phyloP scores from a whole-genome alignment of 1,140 invertebrate genomes.

The Palaemon carinicauda region DNA sequence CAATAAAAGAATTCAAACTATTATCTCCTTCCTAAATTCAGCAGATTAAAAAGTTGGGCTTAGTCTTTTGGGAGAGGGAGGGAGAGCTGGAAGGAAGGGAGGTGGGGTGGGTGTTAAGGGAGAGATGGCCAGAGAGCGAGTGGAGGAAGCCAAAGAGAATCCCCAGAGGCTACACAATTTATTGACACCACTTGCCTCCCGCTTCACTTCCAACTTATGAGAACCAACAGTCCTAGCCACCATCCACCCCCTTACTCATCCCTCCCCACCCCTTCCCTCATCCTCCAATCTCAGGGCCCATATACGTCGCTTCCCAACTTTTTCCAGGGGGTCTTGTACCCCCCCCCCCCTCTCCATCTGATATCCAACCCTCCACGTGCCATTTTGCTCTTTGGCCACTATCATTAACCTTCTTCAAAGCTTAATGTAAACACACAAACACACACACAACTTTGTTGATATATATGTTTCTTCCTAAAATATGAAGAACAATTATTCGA shows the following conservation, averaged over 20 bases:
- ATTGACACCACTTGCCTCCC: not conserved
- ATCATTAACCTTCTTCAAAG: too few relatives aligned
- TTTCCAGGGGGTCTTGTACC: not conserved
- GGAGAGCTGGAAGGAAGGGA: not conserved
- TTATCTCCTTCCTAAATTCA: constrained; percentile 19
- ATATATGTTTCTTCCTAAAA: too few relatives aligned
- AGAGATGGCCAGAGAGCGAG: not conserved
- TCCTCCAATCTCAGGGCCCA: not conserved
- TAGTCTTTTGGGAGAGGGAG: not conserved
- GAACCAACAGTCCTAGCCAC: not conserved
- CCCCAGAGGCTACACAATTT: not conserved
- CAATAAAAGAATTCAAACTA: constrained; percentile 43
- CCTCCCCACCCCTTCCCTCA: not conserved
- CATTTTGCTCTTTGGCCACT: not conserved
- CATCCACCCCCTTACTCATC: too few relatives aligned
- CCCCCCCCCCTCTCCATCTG: not conserved
- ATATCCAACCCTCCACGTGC: not conserved
- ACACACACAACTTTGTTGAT: too few relatives aligned
- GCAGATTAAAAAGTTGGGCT: constrained; percentile 5
- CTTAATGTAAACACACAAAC: too few relatives aligned
- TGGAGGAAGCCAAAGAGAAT: not conserved
- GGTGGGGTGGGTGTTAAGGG: not conserved
- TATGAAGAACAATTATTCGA: too few relatives aligned
- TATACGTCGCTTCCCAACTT: not conserved
- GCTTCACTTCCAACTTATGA: not conserved